Conservation (phyloP, 2,888 invertebrate genomes). For the Hirudinaria manillensis region DNA sequence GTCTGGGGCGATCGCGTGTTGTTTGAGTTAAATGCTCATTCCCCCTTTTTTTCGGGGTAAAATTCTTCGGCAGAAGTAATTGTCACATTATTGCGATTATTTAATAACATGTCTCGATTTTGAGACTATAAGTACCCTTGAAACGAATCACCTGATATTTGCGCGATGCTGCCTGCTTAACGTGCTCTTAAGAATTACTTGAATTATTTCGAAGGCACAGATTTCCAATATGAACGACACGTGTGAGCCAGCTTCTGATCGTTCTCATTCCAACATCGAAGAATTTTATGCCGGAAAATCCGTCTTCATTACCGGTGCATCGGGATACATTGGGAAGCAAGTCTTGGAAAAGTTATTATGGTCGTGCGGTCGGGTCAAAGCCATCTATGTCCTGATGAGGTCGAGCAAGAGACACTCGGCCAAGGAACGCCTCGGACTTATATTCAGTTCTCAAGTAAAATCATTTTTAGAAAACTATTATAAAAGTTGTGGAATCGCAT, state of each 20-base stretch:
- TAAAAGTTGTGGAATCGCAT: background rate
- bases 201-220: too few relatives aligned
- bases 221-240: background rate
- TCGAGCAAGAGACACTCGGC: background rate
- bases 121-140: too few relatives aligned
- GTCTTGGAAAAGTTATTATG: slow-evolving; percentile 26
- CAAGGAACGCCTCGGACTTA: background rate
- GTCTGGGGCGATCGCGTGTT: background rate
- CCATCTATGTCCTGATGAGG: slow-evolving; percentile 26
- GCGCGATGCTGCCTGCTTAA: too few relatives aligned
- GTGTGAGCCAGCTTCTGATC: background rate
- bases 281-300: slow-evolving; percentile 14
- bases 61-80: background rate
- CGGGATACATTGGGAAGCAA: slow-evolving; percentile 30
- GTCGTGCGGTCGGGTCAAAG: background rate
- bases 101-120: too few relatives aligned
- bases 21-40: background rate
- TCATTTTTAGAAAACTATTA: background rate
- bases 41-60: too few relatives aligned
- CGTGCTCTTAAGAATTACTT: too few relatives aligned
- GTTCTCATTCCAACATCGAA: slow-evolving; percentile 10
- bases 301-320: slow-evolving; percentile 28
- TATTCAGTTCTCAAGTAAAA: slow-evolving; percentile 18
- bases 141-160: too few relatives aligned
- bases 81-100: background rate